Evolutionary conservation across 2,797 vertebrate genomes (phyloP).

Genomic region (Alfaro cultratus): DNA sequence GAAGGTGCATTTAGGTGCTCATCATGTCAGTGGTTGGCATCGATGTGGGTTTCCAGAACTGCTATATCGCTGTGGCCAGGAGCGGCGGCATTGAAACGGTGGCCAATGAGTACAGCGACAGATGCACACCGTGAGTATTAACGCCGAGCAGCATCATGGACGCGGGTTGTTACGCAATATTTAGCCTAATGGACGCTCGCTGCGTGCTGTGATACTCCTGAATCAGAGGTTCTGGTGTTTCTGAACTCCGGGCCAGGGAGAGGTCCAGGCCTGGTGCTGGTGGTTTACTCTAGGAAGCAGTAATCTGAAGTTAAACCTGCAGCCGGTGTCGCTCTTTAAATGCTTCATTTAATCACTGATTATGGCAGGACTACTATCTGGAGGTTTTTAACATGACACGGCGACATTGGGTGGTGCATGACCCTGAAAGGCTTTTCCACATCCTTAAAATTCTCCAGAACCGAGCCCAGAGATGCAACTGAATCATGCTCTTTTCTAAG

Average conservation of each 20-base stretch:
- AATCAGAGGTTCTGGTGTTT: background rate
- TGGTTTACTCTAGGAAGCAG: background rate
- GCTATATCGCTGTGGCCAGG: slow-evolving; percentile 93
- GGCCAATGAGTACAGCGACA: slow-evolving; percentile 96
- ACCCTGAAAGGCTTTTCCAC: slow-evolving; percentile 1
- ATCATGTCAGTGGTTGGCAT: slow-evolving; percentile 95
- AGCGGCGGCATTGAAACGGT: slow-evolving; percentile 96
- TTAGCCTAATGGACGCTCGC: slow-evolving; percentile 39
- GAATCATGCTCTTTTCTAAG: background rate
- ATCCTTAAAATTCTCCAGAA: slow-evolving; percentile 1
- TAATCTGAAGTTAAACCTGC: background rate
- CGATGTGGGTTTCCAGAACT: slow-evolving; percentile 94
- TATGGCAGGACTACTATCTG: background rate
- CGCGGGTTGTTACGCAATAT: slow-evolving; percentile 71
- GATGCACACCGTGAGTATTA: slow-evolving; percentile 94
- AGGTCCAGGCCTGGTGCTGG: background rate
- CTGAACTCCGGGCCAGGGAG: background rate
- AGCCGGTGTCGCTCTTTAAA: background rate
- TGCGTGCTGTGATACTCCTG: slow-evolving; percentile 12
- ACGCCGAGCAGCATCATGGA: slow-evolving; percentile 36
- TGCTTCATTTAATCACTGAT: background rate
- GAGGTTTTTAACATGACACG: slow-evolving; percentile 3
- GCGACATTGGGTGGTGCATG: slow-evolving; percentile 12
- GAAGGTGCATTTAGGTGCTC: slow-evolving; percentile 48
- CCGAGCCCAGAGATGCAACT: slow-evolving; percentile 7